These are phyloP conservation scores for Phymorhynchus buccinoides DNA, from an alignment of 1,140 invertebrate genomes.

Conservation along the genomic window DNA sequence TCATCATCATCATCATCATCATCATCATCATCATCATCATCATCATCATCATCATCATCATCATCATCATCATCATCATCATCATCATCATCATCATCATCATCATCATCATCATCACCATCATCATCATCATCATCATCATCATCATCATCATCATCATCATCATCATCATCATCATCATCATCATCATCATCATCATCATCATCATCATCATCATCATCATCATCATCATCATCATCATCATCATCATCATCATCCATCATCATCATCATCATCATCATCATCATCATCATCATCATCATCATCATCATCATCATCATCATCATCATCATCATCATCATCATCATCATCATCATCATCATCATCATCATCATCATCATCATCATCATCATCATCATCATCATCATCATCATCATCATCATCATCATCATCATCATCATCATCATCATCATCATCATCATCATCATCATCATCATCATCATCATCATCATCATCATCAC, in stretches of 20 bases:
- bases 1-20: conserved; percentile 24
- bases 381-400: conserved; percentile 23
- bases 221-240: too few species aligned
- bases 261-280: too few species aligned
- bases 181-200: conserved; percentile 28
- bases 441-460: conserved; percentile 33
- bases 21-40: conserved; percentile 34
- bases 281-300: conserved; percentile 26
- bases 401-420: conserved; percentile 33
- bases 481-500: conserved; percentile 17
- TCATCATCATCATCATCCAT: too few species aligned
- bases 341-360: conserved; percentile 44
- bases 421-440: conserved; percentile 33
- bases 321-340: conserved; percentile 42
- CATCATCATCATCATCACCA: conserved; percentile 3
- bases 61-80: conserved; percentile 34
- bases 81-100: conserved; percentile 30
- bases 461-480: conserved; percentile 30
- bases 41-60: conserved; percentile 31
- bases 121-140: conserved; percentile 9
- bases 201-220: conserved; percentile 32
- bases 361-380: conserved; percentile 41
- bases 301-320: conserved; percentile 41
- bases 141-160: conserved; percentile 27
- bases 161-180: conserved; percentile 30